These are phyloP conservation scores for Acholoe squamosa DNA, from an alignment of 2,888 invertebrate genomes.

Conservation along the genomic window DNA sequence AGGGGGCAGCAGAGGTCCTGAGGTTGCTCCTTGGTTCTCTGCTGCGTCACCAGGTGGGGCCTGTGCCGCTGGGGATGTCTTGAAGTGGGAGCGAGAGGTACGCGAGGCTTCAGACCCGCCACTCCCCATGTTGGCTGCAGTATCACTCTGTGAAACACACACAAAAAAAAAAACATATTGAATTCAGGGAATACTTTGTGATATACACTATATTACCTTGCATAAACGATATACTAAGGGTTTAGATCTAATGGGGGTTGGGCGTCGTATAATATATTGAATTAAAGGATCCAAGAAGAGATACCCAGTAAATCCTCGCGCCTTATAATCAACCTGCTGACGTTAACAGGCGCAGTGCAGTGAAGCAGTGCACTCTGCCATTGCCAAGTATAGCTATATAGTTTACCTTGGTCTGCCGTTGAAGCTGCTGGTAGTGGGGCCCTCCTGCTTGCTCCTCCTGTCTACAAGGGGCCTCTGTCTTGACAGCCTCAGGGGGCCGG, in stretches of 20 bases:
- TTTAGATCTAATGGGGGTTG: too few species aligned
- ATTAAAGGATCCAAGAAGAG: too few species aligned
- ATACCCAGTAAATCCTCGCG: too few species aligned
- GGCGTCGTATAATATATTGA: too few species aligned
- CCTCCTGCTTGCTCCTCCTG: constrained; percentile 48
- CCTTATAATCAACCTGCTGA: too few species aligned
- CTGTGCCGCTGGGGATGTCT: neutral
- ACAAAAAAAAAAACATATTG: too few species aligned
- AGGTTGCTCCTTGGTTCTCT: neutral
- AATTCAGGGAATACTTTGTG: too few species aligned
- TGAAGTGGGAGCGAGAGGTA: neutral
- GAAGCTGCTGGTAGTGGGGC: constrained; percentile 33
- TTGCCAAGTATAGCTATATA: neutral
- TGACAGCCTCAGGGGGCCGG: constrained; percentile 5
- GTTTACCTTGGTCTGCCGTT: neutral
- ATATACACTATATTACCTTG: too few species aligned
- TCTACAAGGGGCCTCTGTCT: constrained; percentile 43
- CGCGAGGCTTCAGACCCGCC: neutral
- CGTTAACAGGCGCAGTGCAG: too few species aligned
- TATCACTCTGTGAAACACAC: neutral
- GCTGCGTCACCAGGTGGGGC: neutral
- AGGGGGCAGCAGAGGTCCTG: constrained; percentile 19
- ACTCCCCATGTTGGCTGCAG: constrained; percentile 9
- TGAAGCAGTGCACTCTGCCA: too few species aligned
- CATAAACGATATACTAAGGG: too few species aligned